Evolutionary conservation across 2,797 vertebrate genomes (phyloP), one percentile per base, ranked within the genome.

Genomic region (Champsocephalus gunnari): DNA sequence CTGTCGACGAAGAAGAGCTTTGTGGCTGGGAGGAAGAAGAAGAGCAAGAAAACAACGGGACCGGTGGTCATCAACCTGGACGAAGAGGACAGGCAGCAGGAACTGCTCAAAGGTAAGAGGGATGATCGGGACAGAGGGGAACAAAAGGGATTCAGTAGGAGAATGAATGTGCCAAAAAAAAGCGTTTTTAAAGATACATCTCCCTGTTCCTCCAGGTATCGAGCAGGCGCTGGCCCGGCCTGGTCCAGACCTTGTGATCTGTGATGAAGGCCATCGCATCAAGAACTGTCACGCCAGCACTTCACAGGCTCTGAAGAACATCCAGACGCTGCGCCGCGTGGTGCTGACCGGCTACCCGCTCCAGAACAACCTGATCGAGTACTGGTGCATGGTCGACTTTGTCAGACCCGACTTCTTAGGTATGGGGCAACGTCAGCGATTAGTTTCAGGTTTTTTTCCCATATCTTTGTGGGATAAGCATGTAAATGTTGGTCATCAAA

Each of bases 321-420:
- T 99, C 81, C 94, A 91, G 21, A 97, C 97, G 3, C 94, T 96
- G 10, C 96, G 98, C 19, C 95, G 97, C 0, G 96, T 98, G 77
- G 97, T 99, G 34, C 85, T 95, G 57, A 99, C 98, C 0, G 98
- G 98, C n/a, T 99, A 99, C 87, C 98, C 98, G 0, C 95, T 99
- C 32, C 98, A 99, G 91, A 99, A 99, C 95, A 99, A 99, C 94
- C 95, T 99, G 73, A 96, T 97, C 0, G 98, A 99, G 86, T 99
- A 99, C 88, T 99, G 98, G 98, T 99, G 98, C 91, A 99, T 99
- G 98, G 98, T 99, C 34, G 98, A 99, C 89, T 99, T 99, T n/a
- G 98, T 99, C 57, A 95, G 98, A 24, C 98, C 98, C 0, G 96
- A 99, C 88, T 99, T 99, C 73, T 94, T 99, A 4, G 98, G 97